These are phyloP conservation scores for Speoplatyrhinus poulsoni DNA, from an alignment of 2,113 vertebrate genomes.

Conservation along the genomic window DNA sequence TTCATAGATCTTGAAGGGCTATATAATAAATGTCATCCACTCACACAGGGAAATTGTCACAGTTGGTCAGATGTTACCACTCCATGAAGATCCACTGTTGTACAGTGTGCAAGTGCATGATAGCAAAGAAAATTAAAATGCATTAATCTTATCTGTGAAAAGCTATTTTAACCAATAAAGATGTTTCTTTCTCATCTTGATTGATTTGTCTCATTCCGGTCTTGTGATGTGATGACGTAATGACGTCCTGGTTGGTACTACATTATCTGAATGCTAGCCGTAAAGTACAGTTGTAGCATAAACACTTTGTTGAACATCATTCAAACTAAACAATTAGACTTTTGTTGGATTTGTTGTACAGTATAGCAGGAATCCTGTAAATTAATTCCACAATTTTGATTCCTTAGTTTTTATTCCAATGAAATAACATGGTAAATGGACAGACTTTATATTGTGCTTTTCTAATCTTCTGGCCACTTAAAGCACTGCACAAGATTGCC, in stretches of 20 bases:
- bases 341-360: too few relatives aligned
- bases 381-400: too few relatives aligned
- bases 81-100: conserved; percentile 87
- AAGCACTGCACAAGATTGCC: too few relatives aligned
- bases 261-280: too few relatives aligned
- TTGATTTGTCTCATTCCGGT: conserved; percentile 24
- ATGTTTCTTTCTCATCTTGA: conserved; percentile 79
- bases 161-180: conserved; percentile 95
- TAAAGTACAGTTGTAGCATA: too few relatives aligned
- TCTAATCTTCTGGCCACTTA: too few relatives aligned
- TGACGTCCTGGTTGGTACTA: not conserved
- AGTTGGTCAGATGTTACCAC: conserved; percentile 77
- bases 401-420: too few relatives aligned
- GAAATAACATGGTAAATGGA: too few relatives aligned
- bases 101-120: conserved; percentile 86
- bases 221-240: not conserved
- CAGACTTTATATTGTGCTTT: too few relatives aligned
- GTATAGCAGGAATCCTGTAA: too few relatives aligned
- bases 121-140: conserved; percentile 73
- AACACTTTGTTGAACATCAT: too few relatives aligned
- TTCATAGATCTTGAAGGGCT: conserved; percentile 33
- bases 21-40: conserved; percentile 51
- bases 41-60: conserved; percentile 68
- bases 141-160: conserved; percentile 84
- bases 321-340: too few relatives aligned